These are phyloP conservation scores for Lymantria dispar DNA, from an alignment of 2,888 invertebrate genomes.

Conservation along the genomic window DNA sequence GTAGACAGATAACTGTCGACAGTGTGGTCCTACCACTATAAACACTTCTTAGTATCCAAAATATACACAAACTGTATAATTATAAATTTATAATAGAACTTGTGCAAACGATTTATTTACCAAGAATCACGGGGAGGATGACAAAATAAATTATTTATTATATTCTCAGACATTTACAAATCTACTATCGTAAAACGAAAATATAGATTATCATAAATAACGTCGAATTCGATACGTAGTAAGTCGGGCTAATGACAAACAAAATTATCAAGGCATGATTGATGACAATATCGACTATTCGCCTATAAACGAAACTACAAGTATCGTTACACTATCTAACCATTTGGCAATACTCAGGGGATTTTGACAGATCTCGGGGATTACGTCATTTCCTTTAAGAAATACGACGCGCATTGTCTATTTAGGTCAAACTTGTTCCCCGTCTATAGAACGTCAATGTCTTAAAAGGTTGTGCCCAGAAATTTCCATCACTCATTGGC, in stretches of 20 bases:
- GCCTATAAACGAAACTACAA: slow-evolving; percentile 3
- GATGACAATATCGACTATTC: slow-evolving; percentile 3
- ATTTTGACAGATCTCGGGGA: slow-evolving; percentile 18
- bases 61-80: too few relatives aligned
- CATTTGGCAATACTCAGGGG: slow-evolving; percentile 8
- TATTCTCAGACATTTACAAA: background rate
- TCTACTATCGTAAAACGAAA: background rate
- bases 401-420: slow-evolving; percentile 23
- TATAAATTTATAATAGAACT: too few relatives aligned
- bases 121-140: too few relatives aligned
- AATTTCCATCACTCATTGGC: slow-evolving; percentile 10
- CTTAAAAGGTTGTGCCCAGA: slow-evolving; percentile 26
- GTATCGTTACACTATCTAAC: slow-evolving; percentile 13
- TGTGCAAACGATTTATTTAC: too few relatives aligned
- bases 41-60: too few relatives aligned
- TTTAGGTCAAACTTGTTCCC: slow-evolving; percentile 27
- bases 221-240: background rate
- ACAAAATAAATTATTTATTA: too few relatives aligned
- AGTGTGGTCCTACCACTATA: too few relatives aligned
- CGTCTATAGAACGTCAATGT: slow-evolving; percentile 27
- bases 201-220: background rate
- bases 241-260: slow-evolving; percentile 1
- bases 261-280: slow-evolving; percentile 6
- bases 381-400: slow-evolving; percentile 27
- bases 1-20: too few relatives aligned